Percentiles rank a stretch among this genome's conserved stretches.
These are phyloP conservation scores for Euzetes globulus DNA, from an alignment of 2,888 invertebrate genomes.

Conservation along the genomic window DNA sequence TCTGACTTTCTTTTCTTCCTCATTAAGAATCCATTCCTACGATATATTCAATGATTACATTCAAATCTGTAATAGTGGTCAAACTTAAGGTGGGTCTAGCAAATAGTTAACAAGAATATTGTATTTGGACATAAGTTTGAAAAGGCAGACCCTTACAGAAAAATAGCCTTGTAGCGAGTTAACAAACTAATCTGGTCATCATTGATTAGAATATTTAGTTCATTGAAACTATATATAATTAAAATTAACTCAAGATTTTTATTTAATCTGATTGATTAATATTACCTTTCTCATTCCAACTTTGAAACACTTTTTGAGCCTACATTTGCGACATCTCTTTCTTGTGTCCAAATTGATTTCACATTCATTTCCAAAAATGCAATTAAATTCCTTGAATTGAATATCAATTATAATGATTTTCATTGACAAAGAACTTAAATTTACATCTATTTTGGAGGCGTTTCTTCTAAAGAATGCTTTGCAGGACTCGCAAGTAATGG, in stretches of 20 bases:
- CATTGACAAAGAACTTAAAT: slow-evolving; percentile 23
- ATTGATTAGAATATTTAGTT: too few species aligned
- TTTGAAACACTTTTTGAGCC: slow-evolving; percentile 80
- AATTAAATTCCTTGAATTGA: slow-evolving; percentile 64
- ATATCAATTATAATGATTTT: not conserved
- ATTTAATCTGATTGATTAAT: not conserved
- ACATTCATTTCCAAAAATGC: slow-evolving; percentile 85
- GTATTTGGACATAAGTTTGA: too few species aligned
- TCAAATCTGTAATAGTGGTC: too few species aligned
- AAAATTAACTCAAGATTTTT: not conserved
- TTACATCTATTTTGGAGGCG: slow-evolving; percentile 74
- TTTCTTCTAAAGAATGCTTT: slow-evolving; percentile 94
- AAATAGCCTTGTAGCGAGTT: too few species aligned
- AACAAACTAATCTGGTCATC: too few species aligned
- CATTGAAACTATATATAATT: too few species aligned
- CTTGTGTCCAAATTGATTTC: slow-evolving; percentile 82
- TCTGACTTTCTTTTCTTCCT: not conserved
- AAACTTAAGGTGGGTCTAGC: too few species aligned
- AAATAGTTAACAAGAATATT: too few species aligned
- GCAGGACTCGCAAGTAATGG: slow-evolving; percentile 90
- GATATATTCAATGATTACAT: too few species aligned
- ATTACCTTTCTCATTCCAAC: slow-evolving; percentile 83
- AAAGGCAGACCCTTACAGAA: too few species aligned
- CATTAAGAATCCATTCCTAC: not conserved
- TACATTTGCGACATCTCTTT: slow-evolving; percentile 91